Base-by-base conservation (phyloP, 2,113 vertebrate genomes). In the western clawed frog (Xenopus tropicalis) region DNA sequence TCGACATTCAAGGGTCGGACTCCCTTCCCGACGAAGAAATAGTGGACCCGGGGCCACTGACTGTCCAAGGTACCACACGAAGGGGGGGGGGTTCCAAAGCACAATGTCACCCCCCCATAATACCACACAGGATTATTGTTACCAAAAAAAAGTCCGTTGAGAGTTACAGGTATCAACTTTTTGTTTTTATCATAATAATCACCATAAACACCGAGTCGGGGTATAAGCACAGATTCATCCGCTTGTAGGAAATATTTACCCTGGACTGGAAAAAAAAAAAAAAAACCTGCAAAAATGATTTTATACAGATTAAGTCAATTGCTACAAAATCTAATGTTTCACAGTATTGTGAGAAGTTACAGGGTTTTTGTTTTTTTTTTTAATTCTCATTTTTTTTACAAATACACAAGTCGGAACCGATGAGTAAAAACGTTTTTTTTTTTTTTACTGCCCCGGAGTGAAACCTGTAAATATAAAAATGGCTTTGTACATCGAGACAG, bases 131-230 rank as follows among this genome's bases (percentile, higher is more conserved):
- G 62, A 14, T 65, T 44, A 65, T 83, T 83, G 83, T 79, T 83
- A 84, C 87, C 78, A 81, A 37, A 82, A 86, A n/a, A 85, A 85
- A 86, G 79, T 88, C 79, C 83, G 81, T 88, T 86, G 85, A 86
- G 86, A 88, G 85, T 78, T 87, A 90, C 79, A 75, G 84, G 86
- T 87, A 89, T 80, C 80, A 65, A 44, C 29, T 37, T 37, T 8
- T 37, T 44, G 16, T 42, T 65, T 44, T 90, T 29, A 12, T 87
- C 78, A 80, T 88, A 83, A 80, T 89, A 84, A 80, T 81, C 83
- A 85, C 86, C 89, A 88, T 88, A 90, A 91, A 92, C 88, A 90
- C 82, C 77, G 81, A 89, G 86, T 91, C 87, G 81, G 87, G 88
- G 87, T 88, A 90, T 88, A 87, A 87, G 88, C 85, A 78, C 90